Evolutionary conservation across 2,113 vertebrate species (phyloP), one percentile per base, ranked within the genome.

Genomic region (Hucho hucho): DNA sequence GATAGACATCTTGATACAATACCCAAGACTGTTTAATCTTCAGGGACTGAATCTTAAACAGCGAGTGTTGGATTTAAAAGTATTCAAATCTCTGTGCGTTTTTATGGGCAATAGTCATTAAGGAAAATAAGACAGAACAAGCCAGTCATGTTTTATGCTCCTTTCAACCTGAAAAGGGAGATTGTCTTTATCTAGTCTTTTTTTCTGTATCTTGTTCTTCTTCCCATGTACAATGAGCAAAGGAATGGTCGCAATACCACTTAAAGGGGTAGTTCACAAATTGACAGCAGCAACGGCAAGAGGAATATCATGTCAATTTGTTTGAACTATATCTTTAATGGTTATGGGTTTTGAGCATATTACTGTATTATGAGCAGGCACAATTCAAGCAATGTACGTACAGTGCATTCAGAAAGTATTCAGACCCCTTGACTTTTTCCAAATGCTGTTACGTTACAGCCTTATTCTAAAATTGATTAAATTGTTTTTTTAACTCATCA

Each of bases 191-290:
- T 79, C 80, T 79, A 86, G 84, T 83, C 85, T 86, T 90, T 87
- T 87, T 77, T 87, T 86, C 85, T 90, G 89, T 92, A 90, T 87
- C 88, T n/a, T 61, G 20, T 61, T 87, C 83, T 84, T 90, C 77
- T 85, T 86, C 88, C 73, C 74, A 84, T 93, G 90, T 93, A 91
- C 86, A 90, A 89, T 88, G 86, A 28, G 86, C 86, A 91, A 91
- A 89, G 79, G 78, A 43, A 75, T 82, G 80, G 87, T 73, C 81
- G 78, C 74, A 78, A 78, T 86, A 83, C 79, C 49, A 53, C 49
- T 53, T 53, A 53, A 53, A 53, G 49, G 49, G 14, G 49, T 18
- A 18, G 49, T 53, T 53, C 49, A 18, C 49, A 53, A 53, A 53
- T 53, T 90, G n/a, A 53, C 24, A 32, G 29, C 78, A 75, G 61